Evolutionary conservation across 2,888 invertebrate species (phyloP).

Genomic region (Coelopa pilipes): DNA sequence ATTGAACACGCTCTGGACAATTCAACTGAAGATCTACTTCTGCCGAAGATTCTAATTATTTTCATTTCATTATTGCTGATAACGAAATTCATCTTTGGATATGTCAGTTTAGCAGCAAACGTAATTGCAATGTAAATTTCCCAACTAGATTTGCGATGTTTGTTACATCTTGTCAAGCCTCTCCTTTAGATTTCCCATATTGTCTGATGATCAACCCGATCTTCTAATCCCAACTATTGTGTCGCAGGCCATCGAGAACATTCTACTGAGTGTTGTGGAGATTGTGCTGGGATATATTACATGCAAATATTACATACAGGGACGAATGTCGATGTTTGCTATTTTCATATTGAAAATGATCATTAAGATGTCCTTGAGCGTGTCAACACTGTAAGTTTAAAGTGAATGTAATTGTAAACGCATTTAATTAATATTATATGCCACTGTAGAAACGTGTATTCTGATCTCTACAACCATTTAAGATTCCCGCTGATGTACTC

Average conservation of each 20-base stretch:
- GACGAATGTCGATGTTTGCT: conserved; percentile 50
- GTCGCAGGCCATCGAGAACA: conserved; percentile 54
- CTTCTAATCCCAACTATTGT: conserved; percentile 59
- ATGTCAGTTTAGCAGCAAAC: conserved; percentile 57
- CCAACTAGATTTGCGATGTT: not conserved
- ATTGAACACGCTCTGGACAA: conserved; percentile 23
- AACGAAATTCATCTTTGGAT: conserved; percentile 55
- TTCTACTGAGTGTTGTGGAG: conserved; percentile 55
- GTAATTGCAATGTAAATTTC: conserved; percentile 57
- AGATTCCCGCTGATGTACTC: conserved; percentile 19
- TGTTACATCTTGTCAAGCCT: conserved; percentile 4
- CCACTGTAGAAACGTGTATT: conserved; percentile 53
- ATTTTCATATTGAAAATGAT: conserved; percentile 53
- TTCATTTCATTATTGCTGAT: conserved; percentile 54
- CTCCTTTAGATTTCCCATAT: conserved; percentile 57
- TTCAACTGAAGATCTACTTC: conserved; percentile 46
- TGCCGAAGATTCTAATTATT: conserved; percentile 51
- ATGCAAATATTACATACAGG: conserved; percentile 50
- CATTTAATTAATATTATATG: not conserved
- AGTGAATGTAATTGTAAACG: not conserved
- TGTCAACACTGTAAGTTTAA: conserved; percentile 52
- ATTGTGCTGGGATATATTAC: conserved; percentile 53
- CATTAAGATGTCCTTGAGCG: conserved; percentile 49
- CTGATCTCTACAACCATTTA: conserved; percentile 53
- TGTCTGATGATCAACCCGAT: conserved; percentile 56